These are phyloP conservation scores for Metallyticus violacea DNA, from an alignment of 2,888 invertebrate species.

Conservation along the genomic window DNA sequence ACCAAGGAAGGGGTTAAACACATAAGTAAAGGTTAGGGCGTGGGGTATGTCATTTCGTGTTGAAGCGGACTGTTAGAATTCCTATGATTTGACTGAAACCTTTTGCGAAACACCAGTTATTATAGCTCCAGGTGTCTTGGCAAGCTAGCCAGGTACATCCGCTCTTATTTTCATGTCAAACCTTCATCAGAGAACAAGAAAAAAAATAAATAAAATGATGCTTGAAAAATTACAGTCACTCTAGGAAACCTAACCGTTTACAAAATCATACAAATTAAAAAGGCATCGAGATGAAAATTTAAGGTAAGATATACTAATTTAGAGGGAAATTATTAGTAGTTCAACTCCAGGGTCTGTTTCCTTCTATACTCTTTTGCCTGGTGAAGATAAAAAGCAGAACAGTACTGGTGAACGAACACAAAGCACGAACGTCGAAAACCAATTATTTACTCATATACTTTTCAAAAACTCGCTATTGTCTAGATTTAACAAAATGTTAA, in stretches of 20 bases:
- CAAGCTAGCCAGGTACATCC: conserved; percentile 1
- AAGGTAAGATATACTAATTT: background rate
- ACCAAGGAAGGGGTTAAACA: background rate
- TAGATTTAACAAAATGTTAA: background rate
- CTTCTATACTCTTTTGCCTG: background rate
- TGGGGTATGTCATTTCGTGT: background rate
- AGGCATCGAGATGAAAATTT: background rate
- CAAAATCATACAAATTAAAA: conserved; percentile 25
- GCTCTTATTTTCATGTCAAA: conserved; percentile 24
- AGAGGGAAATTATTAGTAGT: background rate
- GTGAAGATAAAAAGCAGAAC: background rate
- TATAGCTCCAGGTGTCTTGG: conserved; percentile 19
- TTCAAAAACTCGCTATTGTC: background rate
- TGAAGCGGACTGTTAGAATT: background rate
- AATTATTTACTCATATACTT: background rate
- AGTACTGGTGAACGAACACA: background rate
- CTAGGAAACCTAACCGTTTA: conserved; percentile 22
- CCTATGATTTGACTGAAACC: background rate
- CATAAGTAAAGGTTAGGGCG: background rate
- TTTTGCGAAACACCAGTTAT: conserved; percentile 9
- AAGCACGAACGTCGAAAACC: background rate
- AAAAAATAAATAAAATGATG: background rate
- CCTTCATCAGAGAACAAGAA: conserved; percentile 1
- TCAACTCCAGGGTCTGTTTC: background rate
- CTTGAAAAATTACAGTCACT: conserved; percentile 7